Base-by-base conservation (phyloP, 1,140 invertebrate species). In the Andrena cerasifolii region DNA sequence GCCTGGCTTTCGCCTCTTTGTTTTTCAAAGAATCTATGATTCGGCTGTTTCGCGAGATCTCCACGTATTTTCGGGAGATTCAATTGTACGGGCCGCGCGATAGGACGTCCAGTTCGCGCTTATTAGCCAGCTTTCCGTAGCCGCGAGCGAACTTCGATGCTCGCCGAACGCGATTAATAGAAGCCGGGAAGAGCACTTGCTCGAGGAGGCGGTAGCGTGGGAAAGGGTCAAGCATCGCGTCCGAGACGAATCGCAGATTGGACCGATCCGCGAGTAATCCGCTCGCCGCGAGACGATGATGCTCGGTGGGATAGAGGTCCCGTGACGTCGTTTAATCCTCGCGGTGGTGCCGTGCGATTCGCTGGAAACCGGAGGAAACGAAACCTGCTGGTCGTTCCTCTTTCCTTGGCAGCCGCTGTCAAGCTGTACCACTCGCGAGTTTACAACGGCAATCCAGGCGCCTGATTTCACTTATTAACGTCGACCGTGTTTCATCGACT, bases 231-330 rank as follows among this genome's bases (percentile, higher is more conserved):
- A 85, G 61, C 62, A 82, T 84, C 56, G 70, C 47, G 56, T 18
- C 71, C 62, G 85, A 62, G 59, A 79, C 86, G 58, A 84, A 87
- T 87, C 86, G 84, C 40, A 82, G 56, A 87, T 86, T 83, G 65
- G 76, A 24, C 70, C 36, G 61, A 79, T 73, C 63, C 58, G 45
- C 28, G 59, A 33, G 26, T 56, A 75, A 75, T 56, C 70, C 53
- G 66, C 66, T 74, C 54, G 77, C 66, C 61, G 24, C 54, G 58
- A 78, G 62, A 53, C 45, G 49, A n/a, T n/a, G 40, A 43, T 31
- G 74, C 71, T 28, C 3, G 40, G 16, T 21, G 33, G 6, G 51
- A 47, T 53, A 33, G 36, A 54, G 70, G 47, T 45, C 40, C 26
- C 28, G 31, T 80, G 73, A 73, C 67, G 58, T 63, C 36, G 67